Percentiles rank a stretch among this genome's conserved stretches.
Conservation (phyloP, 2,888 invertebrate genomes). For the Galeruca laticollis region DNA sequence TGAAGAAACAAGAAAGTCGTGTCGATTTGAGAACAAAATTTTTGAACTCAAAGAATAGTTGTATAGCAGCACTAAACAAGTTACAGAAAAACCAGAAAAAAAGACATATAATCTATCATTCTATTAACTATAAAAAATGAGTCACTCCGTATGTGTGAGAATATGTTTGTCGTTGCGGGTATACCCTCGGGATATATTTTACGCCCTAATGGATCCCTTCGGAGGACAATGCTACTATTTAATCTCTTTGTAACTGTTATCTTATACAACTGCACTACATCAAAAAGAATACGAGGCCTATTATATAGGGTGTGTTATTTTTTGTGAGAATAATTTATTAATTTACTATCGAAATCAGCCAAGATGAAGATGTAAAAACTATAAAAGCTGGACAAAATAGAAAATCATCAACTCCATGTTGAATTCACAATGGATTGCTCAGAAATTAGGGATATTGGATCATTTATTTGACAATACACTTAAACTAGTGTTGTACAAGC, state of each 20-base stretch:
- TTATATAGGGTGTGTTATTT: background rate
- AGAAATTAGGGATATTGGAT: too few species aligned
- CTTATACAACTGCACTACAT: slow-evolving; percentile 9
- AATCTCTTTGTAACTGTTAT: slow-evolving; percentile 57
- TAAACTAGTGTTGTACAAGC: too few species aligned
- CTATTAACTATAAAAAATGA: slow-evolving; percentile 1
- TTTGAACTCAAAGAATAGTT: too few species aligned
- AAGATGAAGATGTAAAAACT: too few species aligned
- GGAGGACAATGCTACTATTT: slow-evolving; percentile 55
- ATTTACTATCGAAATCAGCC: too few species aligned
- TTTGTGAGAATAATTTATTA: background rate
- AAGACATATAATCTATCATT: background rate
- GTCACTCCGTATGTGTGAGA: slow-evolving; percentile 22
- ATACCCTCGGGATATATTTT: slow-evolving; percentile 60
- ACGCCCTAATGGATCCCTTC: slow-evolving; percentile 57
- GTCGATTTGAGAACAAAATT: too few species aligned
- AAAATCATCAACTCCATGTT: too few species aligned
- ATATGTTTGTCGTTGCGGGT: slow-evolving; percentile 56
- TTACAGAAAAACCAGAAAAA: background rate
- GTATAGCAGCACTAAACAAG: too few species aligned
- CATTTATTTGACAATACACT: too few species aligned
- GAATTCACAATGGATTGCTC: too few species aligned
- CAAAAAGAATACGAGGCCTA: background rate
- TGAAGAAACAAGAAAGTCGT: too few species aligned
- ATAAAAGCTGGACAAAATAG: too few species aligned